Percentiles rank a stretch among this genome's conserved stretches.
phyloP scores from a whole-genome alignment of 1,140 invertebrate species.

The Drosophila saltans region DNA sequence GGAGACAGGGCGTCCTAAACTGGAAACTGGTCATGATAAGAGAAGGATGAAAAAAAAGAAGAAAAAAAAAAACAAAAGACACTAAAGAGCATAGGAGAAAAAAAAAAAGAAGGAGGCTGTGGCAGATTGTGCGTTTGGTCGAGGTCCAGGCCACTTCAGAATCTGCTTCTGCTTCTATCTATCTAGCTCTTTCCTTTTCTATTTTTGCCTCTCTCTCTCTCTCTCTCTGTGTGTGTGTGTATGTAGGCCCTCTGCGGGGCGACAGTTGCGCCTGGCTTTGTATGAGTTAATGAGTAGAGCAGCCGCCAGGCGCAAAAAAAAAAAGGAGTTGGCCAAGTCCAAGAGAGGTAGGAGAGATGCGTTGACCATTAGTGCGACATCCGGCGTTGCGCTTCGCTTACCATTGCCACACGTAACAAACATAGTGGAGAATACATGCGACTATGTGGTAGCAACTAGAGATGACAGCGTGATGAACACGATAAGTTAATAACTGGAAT shows the following conservation, averaged over 20 bases:
- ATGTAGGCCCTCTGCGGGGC: conserved; percentile 40
- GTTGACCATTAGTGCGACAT: conserved; percentile 82
- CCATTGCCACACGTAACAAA: conserved; percentile 52
- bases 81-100: conserved; percentile 25
- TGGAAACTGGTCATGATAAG: conserved; percentile 78
- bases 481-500: background rate
- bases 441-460: conserved; percentile 20
- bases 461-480: conserved; percentile 26
- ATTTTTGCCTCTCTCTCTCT: conserved; percentile 14
- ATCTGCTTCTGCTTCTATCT: conserved; percentile 4
- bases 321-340: conserved; percentile 6
- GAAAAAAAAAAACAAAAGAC: conserved; percentile 30
- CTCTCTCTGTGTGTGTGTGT: conserved; percentile 3
- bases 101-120: conserved; percentile 33
- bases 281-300: conserved; percentile 70
- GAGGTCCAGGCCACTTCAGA: conserved; percentile 43
- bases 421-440: background rate
- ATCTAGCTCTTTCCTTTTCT: too few species aligned
- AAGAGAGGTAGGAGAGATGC: conserved; percentile 28
- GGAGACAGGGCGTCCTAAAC: conserved; percentile 34
- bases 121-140: conserved; percentile 53
- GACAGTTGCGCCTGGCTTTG: conserved; percentile 66
- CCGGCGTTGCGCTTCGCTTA: conserved; percentile 72
- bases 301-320: conserved; percentile 17
- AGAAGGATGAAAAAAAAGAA: conserved; percentile 40